These are phyloP conservation scores for human DNA, from an alignment of 2,113 vertebrate genomes.

Conservation along the genomic window GRCh38 chr13:90733501-90734000, in stretches of 20 bases:
- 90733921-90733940: not conserved
- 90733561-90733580: not conserved
- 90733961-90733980: not conserved
- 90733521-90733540: not conserved
- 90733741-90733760: not conserved
- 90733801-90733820: not conserved
- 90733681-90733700: not conserved
- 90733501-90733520: not conserved
- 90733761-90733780: not conserved
- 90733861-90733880: not conserved
- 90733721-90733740: not conserved
- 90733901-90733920: not conserved
- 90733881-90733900: not conserved
- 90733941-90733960: not conserved
- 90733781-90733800: not conserved
- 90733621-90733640: not conserved
- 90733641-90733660: not conserved
- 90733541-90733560: not conserved
- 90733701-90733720: not conserved
- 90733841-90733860: not conserved
- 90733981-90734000: not conserved
- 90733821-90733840: not conserved
- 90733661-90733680: not conserved
- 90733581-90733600: not conserved
- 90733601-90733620: not conserved